Evolutionary conservation across 2,888 invertebrate species (phyloP).

Genomic region (Gibbula magus): DNA sequence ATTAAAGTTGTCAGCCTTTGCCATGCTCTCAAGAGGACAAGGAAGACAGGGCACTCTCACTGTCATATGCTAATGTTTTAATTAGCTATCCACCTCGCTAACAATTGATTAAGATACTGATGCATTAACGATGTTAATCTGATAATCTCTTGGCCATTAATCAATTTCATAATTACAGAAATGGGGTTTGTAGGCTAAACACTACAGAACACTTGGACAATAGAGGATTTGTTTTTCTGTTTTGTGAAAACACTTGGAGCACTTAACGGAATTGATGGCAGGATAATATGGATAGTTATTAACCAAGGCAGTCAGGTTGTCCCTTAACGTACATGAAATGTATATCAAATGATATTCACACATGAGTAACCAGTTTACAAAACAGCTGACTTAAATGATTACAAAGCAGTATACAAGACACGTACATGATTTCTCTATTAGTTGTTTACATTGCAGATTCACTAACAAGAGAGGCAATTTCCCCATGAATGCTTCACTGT

Average conservation of each 20-base stretch:
- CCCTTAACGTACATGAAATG: background rate
- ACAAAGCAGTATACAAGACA: background rate
- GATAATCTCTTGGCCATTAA: background rate
- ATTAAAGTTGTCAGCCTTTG: background rate
- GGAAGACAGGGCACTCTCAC: background rate
- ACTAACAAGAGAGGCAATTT: background rate
- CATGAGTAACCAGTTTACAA: background rate
- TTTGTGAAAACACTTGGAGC: background rate
- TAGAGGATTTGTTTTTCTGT: background rate
- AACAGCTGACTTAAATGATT: background rate
- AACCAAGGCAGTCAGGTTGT: background rate
- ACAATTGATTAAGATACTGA: conserved; percentile 8
- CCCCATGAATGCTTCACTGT: background rate
- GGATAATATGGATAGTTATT: background rate
- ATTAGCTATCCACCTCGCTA: background rate
- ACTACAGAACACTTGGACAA: background rate
- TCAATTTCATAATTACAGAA: background rate
- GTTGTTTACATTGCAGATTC: background rate
- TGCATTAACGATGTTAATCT: conserved; percentile 3
- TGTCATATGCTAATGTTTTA: conserved; percentile 10
- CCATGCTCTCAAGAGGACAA: background rate
- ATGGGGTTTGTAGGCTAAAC: background rate
- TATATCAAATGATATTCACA: background rate
- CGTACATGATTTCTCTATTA: background rate
- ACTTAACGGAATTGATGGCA: background rate